Evolutionary conservation across 2,113 vertebrate species (phyloP).

Genomic region (Phyllostomus discolor): DNA sequence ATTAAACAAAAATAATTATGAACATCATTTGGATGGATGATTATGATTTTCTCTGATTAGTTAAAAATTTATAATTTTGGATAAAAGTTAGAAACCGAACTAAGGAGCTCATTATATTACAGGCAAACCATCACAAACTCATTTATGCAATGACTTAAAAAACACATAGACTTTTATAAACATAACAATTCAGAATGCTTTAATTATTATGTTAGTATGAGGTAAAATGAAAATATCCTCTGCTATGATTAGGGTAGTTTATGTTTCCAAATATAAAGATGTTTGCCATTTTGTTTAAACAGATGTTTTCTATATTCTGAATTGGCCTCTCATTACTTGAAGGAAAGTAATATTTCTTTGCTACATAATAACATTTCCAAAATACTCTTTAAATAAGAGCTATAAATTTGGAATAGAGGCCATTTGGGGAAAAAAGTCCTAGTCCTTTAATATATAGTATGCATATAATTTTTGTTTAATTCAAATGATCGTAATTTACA

Average conservation of each 20-base stretch:
- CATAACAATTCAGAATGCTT: slow-evolving; percentile 22
- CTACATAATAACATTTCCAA: not conserved
- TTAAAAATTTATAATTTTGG: slow-evolving; percentile 54
- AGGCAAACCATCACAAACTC: not conserved
- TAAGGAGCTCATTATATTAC: slow-evolving; percentile 37
- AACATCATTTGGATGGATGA: slow-evolving; percentile 36
- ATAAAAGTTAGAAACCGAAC: slow-evolving; percentile 43
- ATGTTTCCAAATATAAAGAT: slow-evolving; percentile 34
- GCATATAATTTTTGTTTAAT: not conserved
- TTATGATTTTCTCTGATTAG: slow-evolving; percentile 56
- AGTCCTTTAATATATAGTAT: not conserved
- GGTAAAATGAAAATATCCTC: slow-evolving; percentile 58
- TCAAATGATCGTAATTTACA: not conserved
- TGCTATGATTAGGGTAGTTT: slow-evolving; percentile 18
- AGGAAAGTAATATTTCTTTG: not conserved
- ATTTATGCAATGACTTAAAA: slow-evolving; percentile 37
- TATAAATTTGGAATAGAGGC: not conserved
- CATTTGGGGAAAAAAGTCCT: not conserved
- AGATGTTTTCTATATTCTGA: slow-evolving; percentile 48
- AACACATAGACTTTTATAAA: slow-evolving; percentile 38
- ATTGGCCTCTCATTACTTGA: not conserved
- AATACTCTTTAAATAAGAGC: not conserved
- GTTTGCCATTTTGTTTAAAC: slow-evolving; percentile 46
- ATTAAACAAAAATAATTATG: slow-evolving; percentile 63
- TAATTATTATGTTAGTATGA: slow-evolving; percentile 40